Conservation (phyloP, 2,113 vertebrate species). For the Motacilla alba region DNA sequence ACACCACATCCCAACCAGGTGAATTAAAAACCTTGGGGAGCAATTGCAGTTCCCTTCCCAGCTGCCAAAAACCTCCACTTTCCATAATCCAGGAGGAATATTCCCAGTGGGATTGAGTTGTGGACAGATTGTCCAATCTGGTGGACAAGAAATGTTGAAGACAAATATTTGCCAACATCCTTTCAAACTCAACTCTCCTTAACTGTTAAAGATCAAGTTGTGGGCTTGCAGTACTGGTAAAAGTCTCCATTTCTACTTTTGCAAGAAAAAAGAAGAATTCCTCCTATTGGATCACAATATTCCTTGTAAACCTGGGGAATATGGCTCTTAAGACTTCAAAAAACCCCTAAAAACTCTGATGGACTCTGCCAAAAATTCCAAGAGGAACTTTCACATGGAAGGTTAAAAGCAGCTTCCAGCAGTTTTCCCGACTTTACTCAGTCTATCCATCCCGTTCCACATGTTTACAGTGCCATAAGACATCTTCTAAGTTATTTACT, state of each 20-base stretch:
- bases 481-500: neutral
- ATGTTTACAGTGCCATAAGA: neutral
- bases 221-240: neutral
- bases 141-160: neutral
- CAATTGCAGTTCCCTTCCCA: neutral
- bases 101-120: neutral
- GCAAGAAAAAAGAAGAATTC: neutral
- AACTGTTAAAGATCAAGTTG: neutral
- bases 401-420: neutral
- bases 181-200: neutral
- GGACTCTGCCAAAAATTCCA: neutral
- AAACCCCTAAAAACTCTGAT: rapidly evolving
- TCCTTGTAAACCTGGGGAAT: neutral
- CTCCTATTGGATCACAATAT: neutral
- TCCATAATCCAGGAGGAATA: neutral
- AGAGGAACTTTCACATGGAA: neutral
- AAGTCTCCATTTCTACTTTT: neutral
- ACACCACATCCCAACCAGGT: neutral
- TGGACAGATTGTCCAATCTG: neutral
- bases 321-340: neutral
- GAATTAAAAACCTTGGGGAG: neutral
- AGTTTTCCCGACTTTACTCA: neutral
- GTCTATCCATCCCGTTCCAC: neutral
- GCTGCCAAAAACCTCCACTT: neutral
- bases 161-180: neutral